A percentile compares a stretch with the other conserved stretches of the same genome.
Conservation (phyloP, 2,113 vertebrate genomes). For the Lycocorax pyrrhopterus region DNA sequence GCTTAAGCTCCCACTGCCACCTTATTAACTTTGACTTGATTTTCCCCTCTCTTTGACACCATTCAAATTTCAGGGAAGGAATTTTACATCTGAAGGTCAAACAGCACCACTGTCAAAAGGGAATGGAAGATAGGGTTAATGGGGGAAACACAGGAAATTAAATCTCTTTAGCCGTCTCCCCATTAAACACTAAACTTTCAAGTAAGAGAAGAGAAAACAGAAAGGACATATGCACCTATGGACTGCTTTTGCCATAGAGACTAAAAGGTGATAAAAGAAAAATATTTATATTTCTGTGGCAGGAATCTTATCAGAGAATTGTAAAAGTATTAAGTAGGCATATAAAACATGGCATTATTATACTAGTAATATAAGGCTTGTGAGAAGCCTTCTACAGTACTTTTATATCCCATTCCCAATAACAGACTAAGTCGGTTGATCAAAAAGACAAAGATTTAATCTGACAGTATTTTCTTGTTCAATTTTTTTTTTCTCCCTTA, state of each 20-base stretch:
- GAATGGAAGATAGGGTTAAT: background rate
- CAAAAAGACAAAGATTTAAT: background rate
- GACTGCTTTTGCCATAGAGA: background rate
- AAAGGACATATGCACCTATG: background rate
- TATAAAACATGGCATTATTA: constrained; percentile 64
- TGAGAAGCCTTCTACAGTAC: background rate
- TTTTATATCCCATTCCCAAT: constrained; percentile 14
- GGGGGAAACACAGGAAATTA: background rate
- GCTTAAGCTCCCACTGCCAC: background rate
- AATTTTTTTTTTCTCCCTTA: background rate
- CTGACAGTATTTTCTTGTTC: background rate
- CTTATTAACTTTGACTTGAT: background rate
- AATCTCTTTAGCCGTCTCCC: background rate
- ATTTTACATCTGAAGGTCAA: background rate
- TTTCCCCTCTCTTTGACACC: background rate
- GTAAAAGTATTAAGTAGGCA: constrained; percentile 59
- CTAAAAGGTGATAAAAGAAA: background rate
- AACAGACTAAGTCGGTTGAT: constrained; percentile 44
- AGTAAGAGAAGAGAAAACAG: background rate
- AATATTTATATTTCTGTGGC: background rate
- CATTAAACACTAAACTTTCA: background rate
- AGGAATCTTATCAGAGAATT: constrained; percentile 61
- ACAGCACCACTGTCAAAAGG: background rate
- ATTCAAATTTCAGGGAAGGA: background rate
- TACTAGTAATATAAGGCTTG: constrained; percentile 39